A percentile compares a stretch with the other conserved stretches of the same genome.
Conservation (phyloP, 2,113 vertebrate genomes). For the Centropus bengalensis region DNA sequence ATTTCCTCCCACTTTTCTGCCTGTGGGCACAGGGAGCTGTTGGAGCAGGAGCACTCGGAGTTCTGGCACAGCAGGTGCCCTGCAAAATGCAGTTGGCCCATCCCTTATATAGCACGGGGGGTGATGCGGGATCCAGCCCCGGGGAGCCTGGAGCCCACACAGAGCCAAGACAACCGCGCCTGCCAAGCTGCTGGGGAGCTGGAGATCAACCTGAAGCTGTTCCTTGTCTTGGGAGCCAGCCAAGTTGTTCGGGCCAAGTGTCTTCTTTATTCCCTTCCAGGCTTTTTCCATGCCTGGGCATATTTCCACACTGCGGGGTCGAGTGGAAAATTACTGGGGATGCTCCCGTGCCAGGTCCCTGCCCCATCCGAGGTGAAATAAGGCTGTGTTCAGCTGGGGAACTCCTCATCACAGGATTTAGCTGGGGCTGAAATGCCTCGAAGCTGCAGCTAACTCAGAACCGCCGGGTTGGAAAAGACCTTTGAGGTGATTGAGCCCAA, state of each 20-base stretch:
- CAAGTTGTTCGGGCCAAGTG: conserved; percentile 18
- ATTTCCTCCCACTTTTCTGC: accelerated
- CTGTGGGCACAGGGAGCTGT: accelerated
- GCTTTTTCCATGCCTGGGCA: conserved; percentile 29
- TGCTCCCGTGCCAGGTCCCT: neutral
- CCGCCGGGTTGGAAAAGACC: too few species aligned
- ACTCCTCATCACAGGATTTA: neutral
- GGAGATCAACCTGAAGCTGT: neutral
- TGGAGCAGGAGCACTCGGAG: accelerated
- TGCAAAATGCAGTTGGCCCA: neutral
- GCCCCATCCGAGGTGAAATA: neutral
- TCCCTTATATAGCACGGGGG: accelerated
- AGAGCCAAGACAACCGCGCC: neutral
- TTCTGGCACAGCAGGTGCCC: neutral
- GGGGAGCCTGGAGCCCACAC: neutral
- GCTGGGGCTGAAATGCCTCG: neutral
- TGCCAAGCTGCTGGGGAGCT: neutral
- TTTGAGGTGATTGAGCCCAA: too few species aligned
- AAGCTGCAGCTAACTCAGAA: neutral
- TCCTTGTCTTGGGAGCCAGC: neutral
- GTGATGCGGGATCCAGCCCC: neutral
- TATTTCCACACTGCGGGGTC: neutral
- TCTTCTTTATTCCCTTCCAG: conserved; percentile 50
- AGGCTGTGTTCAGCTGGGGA: neutral
- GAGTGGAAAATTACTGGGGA: conserved; percentile 43